These are phyloP conservation scores for Nebria brevicollis DNA, from an alignment of 2,888 invertebrate species.

Conservation along the genomic window DNA sequence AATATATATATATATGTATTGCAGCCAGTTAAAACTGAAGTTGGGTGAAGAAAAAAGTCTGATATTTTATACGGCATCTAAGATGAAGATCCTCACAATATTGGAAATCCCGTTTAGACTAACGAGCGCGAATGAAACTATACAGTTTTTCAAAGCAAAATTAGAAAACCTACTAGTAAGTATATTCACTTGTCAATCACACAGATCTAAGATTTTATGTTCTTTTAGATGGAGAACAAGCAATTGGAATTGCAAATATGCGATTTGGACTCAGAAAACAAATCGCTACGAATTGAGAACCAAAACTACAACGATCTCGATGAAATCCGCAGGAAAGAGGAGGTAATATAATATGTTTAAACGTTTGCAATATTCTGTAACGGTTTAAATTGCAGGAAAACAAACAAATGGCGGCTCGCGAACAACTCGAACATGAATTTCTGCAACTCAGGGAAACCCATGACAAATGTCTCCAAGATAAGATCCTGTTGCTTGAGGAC, in stretches of 20 bases:
- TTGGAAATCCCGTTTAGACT: conserved; percentile 20
- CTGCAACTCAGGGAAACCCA: too few species aligned
- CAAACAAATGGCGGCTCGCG: too few species aligned
- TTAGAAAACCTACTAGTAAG: not conserved
- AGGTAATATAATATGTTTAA: not conserved
- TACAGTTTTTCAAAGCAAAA: not conserved
- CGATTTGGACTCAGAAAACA: not conserved
- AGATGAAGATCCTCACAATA: conserved; percentile 23
- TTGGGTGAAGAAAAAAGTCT: not conserved
- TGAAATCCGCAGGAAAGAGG: not conserved
- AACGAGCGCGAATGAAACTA: conserved; percentile 5
- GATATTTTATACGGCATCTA: conserved; percentile 13
- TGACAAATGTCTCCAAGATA: too few species aligned
- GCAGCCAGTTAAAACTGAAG: conserved; percentile 15
- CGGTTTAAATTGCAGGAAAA: too few species aligned
- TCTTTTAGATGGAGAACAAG: not conserved
- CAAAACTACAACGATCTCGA: not conserved
- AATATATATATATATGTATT: not conserved
- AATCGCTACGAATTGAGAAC: not conserved
- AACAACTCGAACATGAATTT: too few species aligned
- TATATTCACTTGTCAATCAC: too few species aligned
- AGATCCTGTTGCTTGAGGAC: too few species aligned
- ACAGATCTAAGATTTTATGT: conserved; percentile 12
- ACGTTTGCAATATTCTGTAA: too few species aligned
- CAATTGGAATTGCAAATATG: not conserved